Percentiles rank a stretch among this genome's conserved stretches.
phyloP scores from a whole-genome alignment of 1,140 invertebrate species.

The Macrobrachium rosenbergii region DNA sequence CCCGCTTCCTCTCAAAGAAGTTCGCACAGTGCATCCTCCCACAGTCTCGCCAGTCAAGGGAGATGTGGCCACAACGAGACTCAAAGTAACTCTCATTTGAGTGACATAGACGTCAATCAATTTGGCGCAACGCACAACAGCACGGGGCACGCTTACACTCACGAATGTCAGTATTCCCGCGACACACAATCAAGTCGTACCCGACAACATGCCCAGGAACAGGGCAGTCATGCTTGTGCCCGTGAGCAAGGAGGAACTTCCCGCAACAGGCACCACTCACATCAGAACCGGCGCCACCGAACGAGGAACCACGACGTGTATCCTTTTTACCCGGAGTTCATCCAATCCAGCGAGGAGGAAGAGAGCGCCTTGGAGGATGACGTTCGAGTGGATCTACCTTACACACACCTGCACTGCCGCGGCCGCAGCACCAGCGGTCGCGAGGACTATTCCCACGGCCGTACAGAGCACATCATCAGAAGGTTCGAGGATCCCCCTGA shows the following conservation, averaged over 20 bases:
- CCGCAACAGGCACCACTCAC: not conserved
- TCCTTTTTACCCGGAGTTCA: slow-evolving; percentile 32
- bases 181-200: not conserved
- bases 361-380: slow-evolving; percentile 32
- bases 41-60: not conserved
- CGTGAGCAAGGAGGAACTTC: slow-evolving; percentile 3
- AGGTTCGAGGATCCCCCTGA: slow-evolving; percentile 41
- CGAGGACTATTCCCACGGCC: slow-evolving; percentile 12
- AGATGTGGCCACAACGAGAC: not conserved
- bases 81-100: not conserved
- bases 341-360: slow-evolving; percentile 46
- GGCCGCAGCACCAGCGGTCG: slow-evolving; percentile 36
- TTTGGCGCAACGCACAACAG: too few species aligned
- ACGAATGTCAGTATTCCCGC: not conserved
- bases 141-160: not conserved
- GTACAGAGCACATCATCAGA: slow-evolving; percentile 48
- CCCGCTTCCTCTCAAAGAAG: too few species aligned
- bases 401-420: slow-evolving; percentile 54
- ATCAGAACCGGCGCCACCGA: slow-evolving; percentile 4
- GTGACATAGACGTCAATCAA: not conserved
- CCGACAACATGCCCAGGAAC: slow-evolving; percentile 5
- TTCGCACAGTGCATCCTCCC: too few species aligned
- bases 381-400: slow-evolving; percentile 49
- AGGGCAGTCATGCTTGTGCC: not conserved
- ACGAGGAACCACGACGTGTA: slow-evolving; percentile 12